Evolutionary conservation across 2,113 vertebrate species (phyloP).

Genomic region (Plotosus lineatus): DNA sequence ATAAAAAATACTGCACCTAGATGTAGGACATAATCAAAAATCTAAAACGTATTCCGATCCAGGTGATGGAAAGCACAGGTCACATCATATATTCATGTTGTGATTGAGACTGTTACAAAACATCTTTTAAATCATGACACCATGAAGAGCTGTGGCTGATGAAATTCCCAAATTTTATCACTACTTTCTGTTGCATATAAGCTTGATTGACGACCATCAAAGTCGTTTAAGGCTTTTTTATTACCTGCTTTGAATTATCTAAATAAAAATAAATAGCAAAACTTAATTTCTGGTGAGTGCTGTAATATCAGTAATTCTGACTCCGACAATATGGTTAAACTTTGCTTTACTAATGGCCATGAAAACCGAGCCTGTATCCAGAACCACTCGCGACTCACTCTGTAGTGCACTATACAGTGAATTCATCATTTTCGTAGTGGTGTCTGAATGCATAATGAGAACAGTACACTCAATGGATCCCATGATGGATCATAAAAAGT

Average conservation of each 20-base stretch:
- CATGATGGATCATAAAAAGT: no score
- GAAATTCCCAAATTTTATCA: background rate
- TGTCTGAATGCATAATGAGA: no score
- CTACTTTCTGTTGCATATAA: background rate
- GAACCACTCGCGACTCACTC: no score
- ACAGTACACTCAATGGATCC: no score
- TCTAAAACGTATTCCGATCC: background rate
- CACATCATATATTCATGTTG: background rate
- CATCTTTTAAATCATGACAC: background rate
- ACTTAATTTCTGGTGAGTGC: background rate
- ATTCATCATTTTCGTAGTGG: no score
- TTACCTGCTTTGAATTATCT: background rate
- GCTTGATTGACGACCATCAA: background rate
- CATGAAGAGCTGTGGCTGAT: background rate
- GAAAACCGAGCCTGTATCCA: no score
- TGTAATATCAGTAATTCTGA: background rate
- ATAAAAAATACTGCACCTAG: background rate
- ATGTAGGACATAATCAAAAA: background rate
- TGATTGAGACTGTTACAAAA: background rate
- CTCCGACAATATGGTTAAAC: background rate
- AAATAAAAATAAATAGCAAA: background rate
- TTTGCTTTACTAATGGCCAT: background rate
- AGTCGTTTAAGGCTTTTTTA: background rate
- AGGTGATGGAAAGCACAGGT: background rate
- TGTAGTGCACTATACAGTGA: no score